Base-by-base conservation (phyloP, 1,140 invertebrate genomes). In the Brachionus sp. region DNA sequence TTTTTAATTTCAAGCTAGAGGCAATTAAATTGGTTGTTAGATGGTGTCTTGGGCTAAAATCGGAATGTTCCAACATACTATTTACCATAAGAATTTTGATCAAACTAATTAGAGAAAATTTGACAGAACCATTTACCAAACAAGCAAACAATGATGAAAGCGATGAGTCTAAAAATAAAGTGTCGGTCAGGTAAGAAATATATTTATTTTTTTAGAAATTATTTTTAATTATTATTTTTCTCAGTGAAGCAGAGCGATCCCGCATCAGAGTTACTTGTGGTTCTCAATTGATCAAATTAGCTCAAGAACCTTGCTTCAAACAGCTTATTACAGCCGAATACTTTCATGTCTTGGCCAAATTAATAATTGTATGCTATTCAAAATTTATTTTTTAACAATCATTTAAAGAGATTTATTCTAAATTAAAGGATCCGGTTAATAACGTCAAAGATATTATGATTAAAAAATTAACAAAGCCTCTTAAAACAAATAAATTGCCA, bases 11-110 rank as follows among this genome's bases (percentile, higher is more conserved):
- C 29, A 84, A 91, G 91, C 87, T 92, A 25, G 95, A 97, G 89
- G 95, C 94, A 0, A 91, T 98, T 84, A 98, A 98, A 88, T 93
- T 95, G 83, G 96, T 98, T 92, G 95, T 95, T 1, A 91, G 96
- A 35, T 98, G 96, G 96, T 89, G 98, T 12, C 89, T 97, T 39
- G 96, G 96, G 0, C 88, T 98, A 5, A 96, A 96, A 89, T 92
- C 84, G 57, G 87, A 92, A 68, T 93, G 95, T 86, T 93, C 93
- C 84, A 91, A 95, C 46, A 95, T 95, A 0, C 95, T 95, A 0
- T 97, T 97, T 87, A 98, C 96, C 9, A 94, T 98, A 87, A 91
- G 95, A 70, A 94, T 97, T 92, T 89, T 97, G 3, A 93, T 93
- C 85, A 94, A 94, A 0, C 95, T 96, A 85, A 93, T 97, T 64